These are phyloP conservation scores for Capra hircus DNA, from an alignment of 2,113 vertebrate genomes.

Conservation along the genomic window DNA sequence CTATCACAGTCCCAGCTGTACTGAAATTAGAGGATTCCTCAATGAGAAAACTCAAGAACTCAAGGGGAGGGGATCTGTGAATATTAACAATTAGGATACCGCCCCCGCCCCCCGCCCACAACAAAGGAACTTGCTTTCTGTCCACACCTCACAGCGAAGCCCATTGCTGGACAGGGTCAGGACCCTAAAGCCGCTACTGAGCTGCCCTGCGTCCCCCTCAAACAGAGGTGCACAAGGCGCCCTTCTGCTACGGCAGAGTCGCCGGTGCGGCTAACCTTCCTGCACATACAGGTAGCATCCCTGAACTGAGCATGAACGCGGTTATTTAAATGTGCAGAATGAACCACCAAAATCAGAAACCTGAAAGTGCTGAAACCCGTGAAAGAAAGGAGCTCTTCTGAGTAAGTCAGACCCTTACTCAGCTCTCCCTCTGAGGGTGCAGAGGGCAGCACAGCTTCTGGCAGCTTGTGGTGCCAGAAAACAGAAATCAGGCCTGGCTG, in stretches of 20 bases:
- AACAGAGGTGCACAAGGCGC: not conserved
- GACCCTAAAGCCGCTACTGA: not conserved
- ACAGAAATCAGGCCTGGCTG: not conserved
- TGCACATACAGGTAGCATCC: not conserved
- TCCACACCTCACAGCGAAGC: not conserved
- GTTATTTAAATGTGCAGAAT: not conserved
- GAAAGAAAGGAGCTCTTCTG: not conserved
- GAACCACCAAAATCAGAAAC: not conserved
- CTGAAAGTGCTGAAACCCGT: not conserved
- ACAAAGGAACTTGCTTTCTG: not conserved
- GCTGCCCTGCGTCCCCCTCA: not conserved
- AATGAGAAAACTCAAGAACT: not conserved
- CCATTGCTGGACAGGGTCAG: not conserved
- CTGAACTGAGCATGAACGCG: not conserved
- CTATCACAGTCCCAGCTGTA: not conserved
- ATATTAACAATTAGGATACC: not conserved
- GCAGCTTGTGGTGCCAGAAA: not conserved
- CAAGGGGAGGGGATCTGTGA: not conserved
- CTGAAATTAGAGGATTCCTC: not conserved
- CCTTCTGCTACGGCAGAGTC: not conserved
- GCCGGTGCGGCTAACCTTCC: not conserved
- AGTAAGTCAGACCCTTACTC: not conserved
- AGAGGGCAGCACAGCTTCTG: not conserved
- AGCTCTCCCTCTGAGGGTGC: not conserved
- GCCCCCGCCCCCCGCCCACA: fast-evolving